These are phyloP conservation scores for Leptinotarsa peninsularis DNA, from an alignment of 2,888 invertebrate species.

Conservation along the genomic window DNA sequence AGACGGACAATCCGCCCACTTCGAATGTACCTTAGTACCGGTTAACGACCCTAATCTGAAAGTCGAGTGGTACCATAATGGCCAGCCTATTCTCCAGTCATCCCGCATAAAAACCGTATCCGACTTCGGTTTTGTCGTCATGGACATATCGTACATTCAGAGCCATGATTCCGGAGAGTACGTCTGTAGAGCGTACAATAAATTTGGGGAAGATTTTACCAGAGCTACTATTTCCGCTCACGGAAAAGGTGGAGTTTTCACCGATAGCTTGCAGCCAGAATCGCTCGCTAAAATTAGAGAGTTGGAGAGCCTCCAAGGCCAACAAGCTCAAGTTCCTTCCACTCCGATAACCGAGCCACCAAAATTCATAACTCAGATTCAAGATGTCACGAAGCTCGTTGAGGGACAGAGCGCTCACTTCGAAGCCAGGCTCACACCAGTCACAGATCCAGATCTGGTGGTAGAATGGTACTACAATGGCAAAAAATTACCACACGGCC, in stretches of 20 bases:
- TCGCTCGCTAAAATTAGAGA: constrained; percentile 89
- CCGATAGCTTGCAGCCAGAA: constrained; percentile 91
- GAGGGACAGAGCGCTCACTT: constrained; percentile 97
- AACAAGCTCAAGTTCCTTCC: constrained; percentile 74
- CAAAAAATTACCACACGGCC: constrained; percentile 91
- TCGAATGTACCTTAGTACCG: constrained; percentile 93
- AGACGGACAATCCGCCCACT: constrained; percentile 94
- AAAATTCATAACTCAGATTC: constrained; percentile 88
- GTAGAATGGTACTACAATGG: constrained; percentile 97
- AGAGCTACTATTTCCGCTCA: constrained; percentile 86
- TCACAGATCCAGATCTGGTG: constrained; percentile 92
- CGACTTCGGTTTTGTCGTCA: constrained; percentile 94
- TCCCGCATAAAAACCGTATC: constrained; percentile 93
- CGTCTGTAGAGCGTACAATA: constrained; percentile 91
- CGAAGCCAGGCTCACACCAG: constrained; percentile 92
- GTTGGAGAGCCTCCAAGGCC: constrained; percentile 80
- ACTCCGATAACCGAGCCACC: constrained; percentile 84
- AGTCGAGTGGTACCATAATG: constrained; percentile 98
- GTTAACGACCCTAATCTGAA: constrained; percentile 94
- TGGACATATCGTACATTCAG: constrained; percentile 95
- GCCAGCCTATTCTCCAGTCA: constrained; percentile 87
- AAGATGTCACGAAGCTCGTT: constrained; percentile 84
- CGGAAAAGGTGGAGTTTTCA: constrained; percentile 87
- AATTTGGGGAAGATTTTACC: constrained; percentile 90
- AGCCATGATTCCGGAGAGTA: constrained; percentile 94